These are phyloP conservation scores for Aspidapion aeneum DNA, from an alignment of 2,888 invertebrate genomes.

Conservation along the genomic window DNA sequence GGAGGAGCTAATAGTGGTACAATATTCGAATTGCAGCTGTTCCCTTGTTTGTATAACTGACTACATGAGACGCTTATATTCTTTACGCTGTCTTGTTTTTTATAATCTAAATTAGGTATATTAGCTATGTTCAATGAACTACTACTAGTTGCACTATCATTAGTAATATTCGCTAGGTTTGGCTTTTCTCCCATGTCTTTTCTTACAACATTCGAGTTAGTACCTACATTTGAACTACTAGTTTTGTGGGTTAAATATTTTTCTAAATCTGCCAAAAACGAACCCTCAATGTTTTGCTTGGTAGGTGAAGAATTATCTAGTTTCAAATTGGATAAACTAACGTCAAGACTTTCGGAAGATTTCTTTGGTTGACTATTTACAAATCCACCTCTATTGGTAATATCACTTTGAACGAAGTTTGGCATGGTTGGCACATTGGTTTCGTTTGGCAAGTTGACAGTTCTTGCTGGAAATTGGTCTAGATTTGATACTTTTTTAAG, in stretches of 20 bases:
- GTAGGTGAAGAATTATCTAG: slow-evolving; percentile 24
- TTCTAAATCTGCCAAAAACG: slow-evolving; percentile 63
- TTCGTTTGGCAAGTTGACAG: background rate
- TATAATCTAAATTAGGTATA: too few species aligned
- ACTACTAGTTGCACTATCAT: too few species aligned
- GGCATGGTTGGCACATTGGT: background rate
- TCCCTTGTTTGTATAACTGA: background rate
- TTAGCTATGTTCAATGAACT: too few species aligned
- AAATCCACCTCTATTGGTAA: slow-evolving; percentile 32
- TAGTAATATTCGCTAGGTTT: background rate
- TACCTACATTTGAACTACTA: slow-evolving; percentile 13
- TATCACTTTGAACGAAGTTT: slow-evolving; percentile 32
- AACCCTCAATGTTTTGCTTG: slow-evolving; percentile 41
- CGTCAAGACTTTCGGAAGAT: slow-evolving; percentile 24
- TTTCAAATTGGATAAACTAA: slow-evolving; percentile 27
- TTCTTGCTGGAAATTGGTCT: background rate
- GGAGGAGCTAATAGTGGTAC: slow-evolving; percentile 35
- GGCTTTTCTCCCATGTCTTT: background rate
- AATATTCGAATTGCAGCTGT: slow-evolving; percentile 3
- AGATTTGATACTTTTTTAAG: background rate
- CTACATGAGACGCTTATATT: background rate
- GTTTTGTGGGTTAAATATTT: slow-evolving; percentile 51
- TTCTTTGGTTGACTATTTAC: slow-evolving; percentile 32
- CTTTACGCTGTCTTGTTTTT: background rate
- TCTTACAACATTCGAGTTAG: background rate